These are phyloP conservation scores for Charanyca ferruginea DNA, from an alignment of 2,888 invertebrate species.

Conservation along the genomic window DNA sequence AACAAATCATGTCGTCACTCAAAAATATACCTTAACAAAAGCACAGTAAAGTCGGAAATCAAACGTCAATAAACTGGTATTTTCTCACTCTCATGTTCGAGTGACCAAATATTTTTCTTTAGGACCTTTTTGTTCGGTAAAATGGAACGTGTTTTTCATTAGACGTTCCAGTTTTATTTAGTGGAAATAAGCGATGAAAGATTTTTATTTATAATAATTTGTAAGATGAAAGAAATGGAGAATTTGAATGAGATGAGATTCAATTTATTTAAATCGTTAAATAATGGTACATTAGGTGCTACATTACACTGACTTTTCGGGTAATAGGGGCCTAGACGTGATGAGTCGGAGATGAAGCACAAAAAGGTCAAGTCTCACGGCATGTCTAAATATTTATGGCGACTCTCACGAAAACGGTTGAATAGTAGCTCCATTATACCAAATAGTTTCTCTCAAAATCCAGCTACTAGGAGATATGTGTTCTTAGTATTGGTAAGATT, in stretches of 20 bases:
- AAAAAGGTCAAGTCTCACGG: too few species aligned
- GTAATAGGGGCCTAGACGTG: too few species aligned
- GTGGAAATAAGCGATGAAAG: conserved; percentile 46
- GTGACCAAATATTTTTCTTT: conserved; percentile 77
- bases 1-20: conserved; percentile 44
- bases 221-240: conserved; percentile 39
- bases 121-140: conserved; percentile 66
- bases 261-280: conserved; percentile 29
- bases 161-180: conserved; percentile 54
- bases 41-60: conserved; percentile 45
- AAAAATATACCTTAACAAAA: conserved; percentile 43
- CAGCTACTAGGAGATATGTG: too few species aligned
- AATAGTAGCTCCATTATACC: too few species aligned
- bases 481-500: too few species aligned
- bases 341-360: too few species aligned
- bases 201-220: conserved; percentile 57
- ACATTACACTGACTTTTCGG: not conserved
- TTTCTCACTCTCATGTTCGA: conserved; percentile 56
- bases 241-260: conserved; percentile 30
- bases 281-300: not conserved
- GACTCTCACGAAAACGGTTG: too few species aligned
- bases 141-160: conserved; percentile 59
- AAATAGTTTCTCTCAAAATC: too few species aligned
- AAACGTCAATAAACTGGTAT: conserved; percentile 46
- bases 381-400: too few species aligned